These are phyloP conservation scores for Tetanocera ferruginea DNA, from an alignment of 2,888 invertebrate genomes.

Conservation along the genomic window DNA sequence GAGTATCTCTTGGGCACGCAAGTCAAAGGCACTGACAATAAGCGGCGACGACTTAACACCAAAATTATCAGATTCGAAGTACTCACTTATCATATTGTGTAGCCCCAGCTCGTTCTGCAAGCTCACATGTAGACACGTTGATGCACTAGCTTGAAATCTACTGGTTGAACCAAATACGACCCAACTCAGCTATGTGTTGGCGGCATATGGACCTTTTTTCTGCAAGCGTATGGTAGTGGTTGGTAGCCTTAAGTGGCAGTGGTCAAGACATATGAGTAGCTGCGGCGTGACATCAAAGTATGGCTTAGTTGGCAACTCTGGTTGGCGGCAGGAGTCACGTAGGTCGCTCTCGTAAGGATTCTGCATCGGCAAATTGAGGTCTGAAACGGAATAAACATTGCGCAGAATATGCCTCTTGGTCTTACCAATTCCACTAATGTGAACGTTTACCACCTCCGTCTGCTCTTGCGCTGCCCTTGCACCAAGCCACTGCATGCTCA, in stretches of 20 bases:
- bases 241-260: not conserved
- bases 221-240: not conserved
- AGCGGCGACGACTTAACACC: slow-evolving; percentile 21
- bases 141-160: not conserved
- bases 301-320: not conserved
- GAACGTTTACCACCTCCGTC: too few species aligned
- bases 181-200: too few species aligned
- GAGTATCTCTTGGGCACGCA: not conserved
- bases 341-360: slow-evolving; percentile 24
- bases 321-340: not conserved
- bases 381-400: slow-evolving; percentile 36
- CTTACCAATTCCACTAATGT: slow-evolving; percentile 31
- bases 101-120: not conserved
- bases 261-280: not conserved
- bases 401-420: slow-evolving; percentile 1
- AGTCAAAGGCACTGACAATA: not conserved
- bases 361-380: slow-evolving; percentile 43
- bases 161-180: too few species aligned
- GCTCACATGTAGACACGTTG: not conserved
- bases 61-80: not conserved
- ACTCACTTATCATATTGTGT: not conserved
- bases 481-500: too few species aligned
- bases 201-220: not conserved
- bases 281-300: not conserved
- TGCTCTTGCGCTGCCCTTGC: too few species aligned